Base-by-base conservation (phyloP, 2,113 vertebrate species). In the Asarcornis scutulata region DNA sequence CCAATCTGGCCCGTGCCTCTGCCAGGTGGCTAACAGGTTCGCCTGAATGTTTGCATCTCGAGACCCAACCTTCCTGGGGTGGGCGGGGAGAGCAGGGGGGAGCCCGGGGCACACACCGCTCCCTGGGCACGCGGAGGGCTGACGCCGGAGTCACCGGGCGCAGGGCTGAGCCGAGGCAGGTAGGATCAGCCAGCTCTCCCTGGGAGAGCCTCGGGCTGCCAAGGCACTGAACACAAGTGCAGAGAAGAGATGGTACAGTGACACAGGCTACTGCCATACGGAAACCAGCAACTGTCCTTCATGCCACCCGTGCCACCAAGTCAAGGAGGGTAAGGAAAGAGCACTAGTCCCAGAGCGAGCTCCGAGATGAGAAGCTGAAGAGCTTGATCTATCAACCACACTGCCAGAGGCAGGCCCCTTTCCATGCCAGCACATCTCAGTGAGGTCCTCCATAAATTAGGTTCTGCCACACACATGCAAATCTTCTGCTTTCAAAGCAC, bases 11-110 rank as follows among this genome's bases (percentile, higher is more conserved):
- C 96, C 94, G 89, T 1, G 25, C 58, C 90, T 91, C 81, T 95
- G 93, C 93, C 91, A 95, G 91, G 93, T 91, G 95, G 93, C 96
- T 94, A 95, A 94, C 94, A 96, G 94, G 94, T 94, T 96, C 36
- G 7, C 80, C 78, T 40, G 18, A 76, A 76, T 82, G 87, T 83
- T 93, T 94, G 80, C 85, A 92, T 95, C 89, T 94, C 3, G 2
- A 88, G 88, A 92, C 62, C 78, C 91, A 92, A 53, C 85, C 86
- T 81, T 18, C 34, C 27, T 1, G 3, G 53, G 56, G 50, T 10
- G 42, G 20, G 14, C 17, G 14, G 48, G 53, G 67, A 74, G 94
- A 48, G 80, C 0, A 0, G 21, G 42, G 72, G 92, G 80, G 56
- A 86, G 73, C 80, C 55, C 6, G 3, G 32, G n/a, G 6, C 34